Evolutionary conservation across 2,888 invertebrate species (phyloP), one percentile per base, ranked within the genome.

Genomic region (Clusia tigrina): DNA sequence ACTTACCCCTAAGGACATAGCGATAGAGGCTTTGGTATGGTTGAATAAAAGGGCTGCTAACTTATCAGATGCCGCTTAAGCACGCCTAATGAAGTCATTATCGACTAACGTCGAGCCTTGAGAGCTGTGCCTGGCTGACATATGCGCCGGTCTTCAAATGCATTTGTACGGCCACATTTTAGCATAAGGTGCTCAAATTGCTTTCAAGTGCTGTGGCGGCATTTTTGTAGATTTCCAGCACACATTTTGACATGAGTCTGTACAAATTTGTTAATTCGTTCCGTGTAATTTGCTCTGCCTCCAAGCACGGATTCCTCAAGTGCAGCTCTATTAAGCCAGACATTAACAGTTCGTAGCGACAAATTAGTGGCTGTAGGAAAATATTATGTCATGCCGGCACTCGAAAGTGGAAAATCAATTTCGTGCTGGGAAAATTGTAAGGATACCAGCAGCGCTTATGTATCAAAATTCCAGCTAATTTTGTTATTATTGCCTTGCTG

Each of bases 51-150:
- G 32, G 32, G 32, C 53, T 25, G n/a, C 22, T 56, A 58, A 51
- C 23, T 65, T 54, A 67, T 67, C 67, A 55, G 65, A 67, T 65
- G 56, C 46, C 54, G 58, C 62, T 67, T 62, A 62, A 54, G 60
- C 57, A 58, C 37, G 54, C 55, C 60, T 65, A 65, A 67, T 67
- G 65, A 65, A 65, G 65, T 55, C 62, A 67, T 67, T 65, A 65
- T 54, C 60, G 37, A 5, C n/a, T 42, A n/a, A n/a, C n/a, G n/a
- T n/a, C n/a, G n/a, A n/a, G n/a, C n/a, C n/a, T n/a, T n/a, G n/a
- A n/a, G n/a, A n/a, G n/a, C n/a, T n/a, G n/a, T n/a, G n/a, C n/a
- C n/a, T n/a, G n/a, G n/a, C n/a, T n/a, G n/a, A n/a, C n/a, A n/a
- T n/a, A n/a, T n/a, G n/a, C n/a, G n/a, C n/a, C n/a, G n/a, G n/a